phyloP scores from a whole-genome alignment of 2,888 invertebrate genomes.

The Cephalotes varians region DNA sequence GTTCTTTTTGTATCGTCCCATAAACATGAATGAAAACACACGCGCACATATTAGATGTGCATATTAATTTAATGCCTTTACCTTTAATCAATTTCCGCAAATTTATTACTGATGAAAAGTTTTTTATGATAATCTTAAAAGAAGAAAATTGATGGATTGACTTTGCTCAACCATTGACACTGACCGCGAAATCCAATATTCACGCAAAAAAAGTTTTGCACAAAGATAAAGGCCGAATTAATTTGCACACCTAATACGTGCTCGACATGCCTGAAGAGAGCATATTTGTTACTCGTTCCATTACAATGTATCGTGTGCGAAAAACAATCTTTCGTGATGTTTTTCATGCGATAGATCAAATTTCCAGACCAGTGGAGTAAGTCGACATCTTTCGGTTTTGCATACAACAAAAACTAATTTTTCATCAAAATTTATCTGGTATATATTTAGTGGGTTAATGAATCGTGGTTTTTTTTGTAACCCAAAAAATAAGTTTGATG shows the following conservation, averaged over 20 bases:
- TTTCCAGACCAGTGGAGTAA: constrained; percentile 48
- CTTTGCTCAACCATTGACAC: too few relatives aligned
- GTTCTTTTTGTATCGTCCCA: constrained; percentile 11
- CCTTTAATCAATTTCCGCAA: too few relatives aligned
- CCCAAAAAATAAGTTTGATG: neutral
- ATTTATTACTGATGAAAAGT: too few relatives aligned
- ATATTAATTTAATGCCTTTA: too few relatives aligned
- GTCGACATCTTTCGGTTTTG: neutral
- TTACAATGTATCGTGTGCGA: neutral
- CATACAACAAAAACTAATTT: neutral
- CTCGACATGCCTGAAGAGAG: neutral
- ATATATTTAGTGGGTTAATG: constrained; percentile 1
- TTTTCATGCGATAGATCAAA: neutral
- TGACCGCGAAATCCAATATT: too few relatives aligned
- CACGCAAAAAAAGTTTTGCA: too few relatives aligned
- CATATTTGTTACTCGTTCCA: neutral
- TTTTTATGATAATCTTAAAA: too few relatives aligned
- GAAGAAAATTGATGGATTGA: too few relatives aligned
- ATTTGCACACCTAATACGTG: too few relatives aligned
- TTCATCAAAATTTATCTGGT: too few relatives aligned
- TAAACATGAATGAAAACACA: constrained; percentile 47
- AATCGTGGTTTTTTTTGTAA: neutral
- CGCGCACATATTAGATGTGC: neutral
- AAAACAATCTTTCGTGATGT: constrained; percentile 1
- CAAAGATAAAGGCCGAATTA: too few relatives aligned